Base-by-base conservation (phyloP, 2,797 vertebrate genomes). In the Amphiprion clarkii region DNA sequence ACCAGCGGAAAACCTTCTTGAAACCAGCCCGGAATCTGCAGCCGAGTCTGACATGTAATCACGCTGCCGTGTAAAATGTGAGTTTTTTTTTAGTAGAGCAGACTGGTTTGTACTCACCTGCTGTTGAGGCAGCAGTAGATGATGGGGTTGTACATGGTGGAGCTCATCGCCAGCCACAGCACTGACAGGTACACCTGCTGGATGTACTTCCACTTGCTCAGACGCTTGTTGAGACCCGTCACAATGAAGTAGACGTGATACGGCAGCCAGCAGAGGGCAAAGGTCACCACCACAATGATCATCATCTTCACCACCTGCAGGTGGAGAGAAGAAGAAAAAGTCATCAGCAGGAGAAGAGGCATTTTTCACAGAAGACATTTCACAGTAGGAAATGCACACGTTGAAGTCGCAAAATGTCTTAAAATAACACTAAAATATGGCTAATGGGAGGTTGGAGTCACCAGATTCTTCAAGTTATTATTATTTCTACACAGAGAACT, bases 121-220 rank as follows among this genome's bases (percentile, higher is more conserved):
- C 96, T 97, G 91, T 99, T 99, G 70, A 99, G 96, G 88, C 97
- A 99, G 91, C 97, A 99, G 94, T 99, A 99, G 93, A 99, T 99
- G 89, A 99, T 98, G 59, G 98, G 98, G 79, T 99, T 99, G 92
- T 99, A 98, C 98, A 99, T 99, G 40, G 97, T 98, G 21, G 97
- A 99, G 88, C 97, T 99, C 97, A 99, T 99, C 53, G 97, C 98
- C 77, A 99, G 94, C 97, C 97, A 98, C 91, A 99, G 95, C 67
- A 97, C 96, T 0, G 95, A 96, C 87, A 99, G 89, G 81, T 99
- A 99, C 71, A 99, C 95, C 90, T 99, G 98, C 85, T 99, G 98
- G 90, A 99, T 99, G 60, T 96, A 97, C 92, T 97, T 98, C 96
- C 96, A 97, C 58, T 88, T 92, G 59, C 89, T 95, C 86, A 98